Conservation (phyloP, 1,140 invertebrate species). For the Drosophila orena region DNA sequence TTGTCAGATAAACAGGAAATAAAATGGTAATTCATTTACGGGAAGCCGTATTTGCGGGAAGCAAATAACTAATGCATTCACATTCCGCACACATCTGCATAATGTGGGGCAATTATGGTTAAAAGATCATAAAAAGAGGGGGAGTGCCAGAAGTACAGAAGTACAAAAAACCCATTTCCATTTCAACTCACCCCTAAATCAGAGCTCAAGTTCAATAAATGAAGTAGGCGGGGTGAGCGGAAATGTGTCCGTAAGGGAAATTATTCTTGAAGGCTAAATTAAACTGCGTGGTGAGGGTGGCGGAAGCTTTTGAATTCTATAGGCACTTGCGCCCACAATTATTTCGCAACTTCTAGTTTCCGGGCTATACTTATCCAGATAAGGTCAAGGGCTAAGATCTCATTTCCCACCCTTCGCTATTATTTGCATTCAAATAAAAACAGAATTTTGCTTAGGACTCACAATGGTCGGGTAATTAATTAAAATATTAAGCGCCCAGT, state of each 20-base stretch:
- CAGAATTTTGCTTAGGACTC: conserved; percentile 10
- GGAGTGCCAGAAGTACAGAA: conserved; percentile 24
- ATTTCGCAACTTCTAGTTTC: neutral
- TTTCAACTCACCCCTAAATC: conserved; percentile 39
- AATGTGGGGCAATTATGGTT: conserved; percentile 76
- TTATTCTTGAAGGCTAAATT: neutral
- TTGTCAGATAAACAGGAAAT: conserved; percentile 55
- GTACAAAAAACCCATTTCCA: conserved; percentile 33
- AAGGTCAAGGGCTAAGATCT: too few relatives aligned
- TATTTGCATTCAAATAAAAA: conserved; percentile 57
- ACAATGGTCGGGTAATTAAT: conserved; percentile 66
- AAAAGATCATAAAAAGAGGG: conserved; percentile 66
- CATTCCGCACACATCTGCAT: conserved; percentile 62
- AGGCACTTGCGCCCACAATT: too few relatives aligned
- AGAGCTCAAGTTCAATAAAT: conserved; percentile 27
- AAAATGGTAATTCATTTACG: conserved; percentile 79
- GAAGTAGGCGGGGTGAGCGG: neutral
- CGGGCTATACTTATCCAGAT: neutral
- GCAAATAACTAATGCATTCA: conserved; percentile 69
- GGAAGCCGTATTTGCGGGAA: conserved; percentile 72
- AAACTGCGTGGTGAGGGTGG: conserved; percentile 54
- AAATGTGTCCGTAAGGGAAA: neutral
- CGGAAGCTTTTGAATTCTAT: conserved; percentile 1
- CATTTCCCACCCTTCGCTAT: conserved; percentile 19
- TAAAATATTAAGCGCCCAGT: conserved; percentile 72